Evolutionary conservation across 2,797 vertebrate species (phyloP).

Genomic region (Sebastes variabilis): DNA sequence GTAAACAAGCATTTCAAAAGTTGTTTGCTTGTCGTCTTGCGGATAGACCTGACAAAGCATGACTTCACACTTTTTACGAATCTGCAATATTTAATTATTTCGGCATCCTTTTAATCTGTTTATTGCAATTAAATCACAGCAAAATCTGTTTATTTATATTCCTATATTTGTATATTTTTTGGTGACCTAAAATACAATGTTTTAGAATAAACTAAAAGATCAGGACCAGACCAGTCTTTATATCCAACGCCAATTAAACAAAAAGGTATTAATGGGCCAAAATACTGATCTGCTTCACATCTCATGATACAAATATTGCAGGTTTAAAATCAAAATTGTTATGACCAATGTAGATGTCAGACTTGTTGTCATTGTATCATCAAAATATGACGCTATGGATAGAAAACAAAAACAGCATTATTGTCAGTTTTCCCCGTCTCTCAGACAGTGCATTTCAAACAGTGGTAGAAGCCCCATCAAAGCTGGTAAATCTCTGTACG

Average conservation of each 20-base stretch:
- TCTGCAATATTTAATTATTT: no score
- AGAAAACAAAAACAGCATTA: not conserved
- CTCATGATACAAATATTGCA: not conserved
- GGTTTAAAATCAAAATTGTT: not conserved
- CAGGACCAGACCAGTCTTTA: not conserved
- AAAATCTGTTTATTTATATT: no score
- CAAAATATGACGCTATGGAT: not conserved
- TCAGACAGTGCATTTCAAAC: conserved; percentile 12
- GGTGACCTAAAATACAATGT: not conserved
- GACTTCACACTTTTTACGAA: no score
- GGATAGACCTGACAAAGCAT: no score
- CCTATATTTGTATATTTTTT: not conserved
- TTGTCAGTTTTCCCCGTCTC: not conserved
- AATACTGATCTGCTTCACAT: not conserved
- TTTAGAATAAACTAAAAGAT: not conserved
- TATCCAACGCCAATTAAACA: not conserved
- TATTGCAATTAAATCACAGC: no score
- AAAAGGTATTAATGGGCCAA: not conserved
- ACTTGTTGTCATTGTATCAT: not conserved
- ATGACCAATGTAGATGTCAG: not conserved
- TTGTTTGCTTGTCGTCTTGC: no score
- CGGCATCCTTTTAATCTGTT: no score
- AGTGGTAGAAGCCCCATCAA: not conserved
- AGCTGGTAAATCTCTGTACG: conserved; percentile 21
- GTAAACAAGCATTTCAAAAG: no score